A percentile compares a stretch with the other conserved stretches of the same genome.
Conservation (phyloP, 2,113 vertebrate species). For the Copsychus sechellarum region DNA sequence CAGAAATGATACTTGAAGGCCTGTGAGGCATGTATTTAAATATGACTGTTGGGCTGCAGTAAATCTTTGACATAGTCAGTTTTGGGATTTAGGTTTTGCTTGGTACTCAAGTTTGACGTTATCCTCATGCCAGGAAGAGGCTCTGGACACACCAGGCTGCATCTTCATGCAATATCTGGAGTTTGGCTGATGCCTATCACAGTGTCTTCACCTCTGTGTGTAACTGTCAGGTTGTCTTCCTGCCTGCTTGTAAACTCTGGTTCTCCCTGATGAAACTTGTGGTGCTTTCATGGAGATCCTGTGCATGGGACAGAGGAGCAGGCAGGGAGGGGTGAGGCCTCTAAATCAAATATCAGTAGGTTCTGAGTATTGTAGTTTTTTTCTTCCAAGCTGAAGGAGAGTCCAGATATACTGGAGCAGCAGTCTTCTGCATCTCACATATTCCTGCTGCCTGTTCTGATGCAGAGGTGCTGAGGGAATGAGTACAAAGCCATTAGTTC, state of each 20-base stretch:
- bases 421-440: not conserved
- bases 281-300: not conserved
- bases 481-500: not conserved
- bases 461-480: not conserved
- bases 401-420: not conserved
- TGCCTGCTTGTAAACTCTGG: not conserved
- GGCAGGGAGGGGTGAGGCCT: not conserved
- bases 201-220: not conserved
- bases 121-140: not conserved
- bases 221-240: not conserved
- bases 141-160: not conserved
- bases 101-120: not conserved
- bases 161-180: not conserved
- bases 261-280: not conserved
- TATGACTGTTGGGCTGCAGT: not conserved
- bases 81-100: not conserved
- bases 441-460: not conserved
- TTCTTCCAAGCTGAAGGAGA: not conserved
- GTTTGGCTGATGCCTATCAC: not conserved
- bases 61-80: not conserved
- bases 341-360: fast-evolving
- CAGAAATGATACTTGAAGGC: not conserved
- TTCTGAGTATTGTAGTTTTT: not conserved
- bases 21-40: not conserved
- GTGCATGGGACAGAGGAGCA: not conserved